Base-by-base conservation (phyloP, 2,113 vertebrate genomes). In the Bostrychus sinensis region DNA sequence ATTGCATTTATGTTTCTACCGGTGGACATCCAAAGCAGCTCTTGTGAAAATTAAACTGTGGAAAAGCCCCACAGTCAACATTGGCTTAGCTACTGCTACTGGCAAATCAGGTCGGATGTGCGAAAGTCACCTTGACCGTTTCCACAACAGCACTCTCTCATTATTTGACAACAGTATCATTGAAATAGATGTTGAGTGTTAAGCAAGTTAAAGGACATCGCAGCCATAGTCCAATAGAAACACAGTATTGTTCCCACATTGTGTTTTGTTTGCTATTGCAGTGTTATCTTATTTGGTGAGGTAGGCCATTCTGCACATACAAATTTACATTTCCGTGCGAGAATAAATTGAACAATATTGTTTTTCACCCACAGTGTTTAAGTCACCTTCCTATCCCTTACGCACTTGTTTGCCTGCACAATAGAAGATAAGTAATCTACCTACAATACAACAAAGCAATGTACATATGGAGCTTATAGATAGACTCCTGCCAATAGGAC, bases 41-140 rank as follows among this genome's bases (percentile, higher is more conserved):
- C 78, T 87, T 84, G n/a, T n/a, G 58, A 78, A 76, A 85, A 85
- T 82, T 77, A 78, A 83, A 84, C 82, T 79, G 80, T 81, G 61
- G 68, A 84, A 88, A 90, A 91, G 84, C 87, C 80, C 53, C 59
- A 89, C 78, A 81, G 89, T 91, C 83, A 91, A 92, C 86, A 91
- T 86, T 86, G 81, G 83, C 86, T 90, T 78, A 80, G 72, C 77
- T 37, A 71, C 73, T 75, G 72, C 83, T 57, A 70, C 76, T 79
- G 75, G 73, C 72, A 74, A 78, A 83, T 83, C 38, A 30, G 58
- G 73, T 75, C 56, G 67, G 77, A 80, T 80, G 73, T 78, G 70
- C 75, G 58, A 83, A 89, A 90, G 90, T 91, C 89, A 92, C 88
- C 89, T 91, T 92, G 87, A 86, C 84, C 80, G 81, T 81, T 86